phyloP scores from a whole-genome alignment of 1,140 invertebrate genomes.

The Bacillus rossius region DNA sequence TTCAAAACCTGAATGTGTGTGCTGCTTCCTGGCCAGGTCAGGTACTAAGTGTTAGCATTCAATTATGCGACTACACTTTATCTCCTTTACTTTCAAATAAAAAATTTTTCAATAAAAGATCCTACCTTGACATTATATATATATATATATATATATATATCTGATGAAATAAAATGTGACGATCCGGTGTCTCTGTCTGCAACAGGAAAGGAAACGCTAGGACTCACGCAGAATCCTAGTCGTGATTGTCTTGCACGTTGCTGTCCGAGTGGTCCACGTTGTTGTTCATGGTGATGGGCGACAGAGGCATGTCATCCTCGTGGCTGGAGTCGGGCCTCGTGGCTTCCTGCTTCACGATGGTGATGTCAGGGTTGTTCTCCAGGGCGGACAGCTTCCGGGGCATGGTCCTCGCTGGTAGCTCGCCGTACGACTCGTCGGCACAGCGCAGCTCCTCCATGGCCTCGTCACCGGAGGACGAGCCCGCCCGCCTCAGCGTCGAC shows the following conservation, averaged over 20 bases:
- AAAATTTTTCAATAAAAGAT: no score
- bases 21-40: no score
- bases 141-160: no score
- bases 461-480: slow-evolving; percentile 13
- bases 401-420: slow-evolving; percentile 30
- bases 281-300: slow-evolving; percentile 8
- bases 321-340: slow-evolving; percentile 10
- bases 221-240: background rate
- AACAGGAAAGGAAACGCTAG: no score
- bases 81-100: no score
- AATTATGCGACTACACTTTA: no score
- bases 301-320: slow-evolving; percentile 6
- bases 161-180: no score
- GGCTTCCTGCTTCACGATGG: slow-evolving; percentile 53
- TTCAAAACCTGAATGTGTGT: no score
- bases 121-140: no score
- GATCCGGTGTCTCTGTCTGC: no score
- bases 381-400: slow-evolving; percentile 46
- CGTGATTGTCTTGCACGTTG: background rate
- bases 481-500: slow-evolving; percentile 45
- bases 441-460: slow-evolving; percentile 12
- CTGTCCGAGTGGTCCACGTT: slow-evolving; percentile 8
- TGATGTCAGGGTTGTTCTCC: slow-evolving; percentile 56
- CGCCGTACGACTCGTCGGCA: slow-evolving; percentile 3
- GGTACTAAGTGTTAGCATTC: no score